phyloP scores from a whole-genome alignment of 2,113 vertebrate species.

The Ciconia maguari region DNA sequence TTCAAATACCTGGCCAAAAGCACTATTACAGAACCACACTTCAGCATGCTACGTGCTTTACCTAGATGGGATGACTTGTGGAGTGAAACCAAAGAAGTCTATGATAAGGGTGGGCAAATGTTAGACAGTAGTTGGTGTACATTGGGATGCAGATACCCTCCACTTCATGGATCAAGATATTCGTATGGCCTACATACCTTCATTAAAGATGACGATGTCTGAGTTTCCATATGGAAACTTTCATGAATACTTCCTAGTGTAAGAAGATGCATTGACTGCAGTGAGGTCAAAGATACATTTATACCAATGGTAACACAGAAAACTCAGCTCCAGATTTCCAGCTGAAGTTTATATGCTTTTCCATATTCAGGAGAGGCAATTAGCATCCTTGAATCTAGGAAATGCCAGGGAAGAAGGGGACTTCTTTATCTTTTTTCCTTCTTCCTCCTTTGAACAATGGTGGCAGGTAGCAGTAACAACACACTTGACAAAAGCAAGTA shows the following conservation, averaged over 20 bases:
- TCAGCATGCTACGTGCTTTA: not conserved
- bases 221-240: not conserved
- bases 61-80: accelerated
- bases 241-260: not conserved
- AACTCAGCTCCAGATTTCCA: not conserved
- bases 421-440: not conserved
- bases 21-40: not conserved
- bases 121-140: not conserved
- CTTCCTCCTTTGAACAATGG: not conserved
- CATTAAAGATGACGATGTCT: not conserved
- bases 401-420: not conserved
- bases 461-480: not conserved
- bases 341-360: not conserved
- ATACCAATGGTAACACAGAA: not conserved
- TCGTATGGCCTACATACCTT: not conserved
- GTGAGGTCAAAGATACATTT: not conserved
- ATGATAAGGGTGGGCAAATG: not conserved
- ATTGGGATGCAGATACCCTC: not conserved
- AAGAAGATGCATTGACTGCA: not conserved
- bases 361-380: not conserved
- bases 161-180: not conserved
- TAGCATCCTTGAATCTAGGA: not conserved
- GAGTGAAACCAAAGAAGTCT: not conserved
- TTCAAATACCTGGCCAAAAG: not conserved
- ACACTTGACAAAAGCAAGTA: not conserved